phyloP scores from a whole-genome alignment of 2,888 invertebrate species.

The Buathra laborator region DNA sequence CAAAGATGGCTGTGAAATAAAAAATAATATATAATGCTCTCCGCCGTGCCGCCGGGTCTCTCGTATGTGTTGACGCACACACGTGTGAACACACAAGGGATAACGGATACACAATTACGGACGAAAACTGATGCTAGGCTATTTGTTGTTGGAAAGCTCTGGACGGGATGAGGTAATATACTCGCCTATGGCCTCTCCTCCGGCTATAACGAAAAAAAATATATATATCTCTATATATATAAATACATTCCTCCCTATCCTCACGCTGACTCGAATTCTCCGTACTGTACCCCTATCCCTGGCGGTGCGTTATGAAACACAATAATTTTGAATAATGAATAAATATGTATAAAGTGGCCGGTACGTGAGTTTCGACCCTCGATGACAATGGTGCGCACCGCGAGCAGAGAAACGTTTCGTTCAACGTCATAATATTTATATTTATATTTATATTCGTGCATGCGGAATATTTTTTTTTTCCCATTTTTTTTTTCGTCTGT shows the following conservation, averaged over 20 bases:
- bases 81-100: slow-evolving; percentile 1
- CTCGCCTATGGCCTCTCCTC: slow-evolving; percentile 9
- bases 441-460: slow-evolving; percentile 57
- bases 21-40: slow-evolving; percentile 1
- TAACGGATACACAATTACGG: slow-evolving; percentile 37
- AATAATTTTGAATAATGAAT: slow-evolving; percentile 65
- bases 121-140: slow-evolving; percentile 43
- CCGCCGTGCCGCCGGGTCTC: background rate
- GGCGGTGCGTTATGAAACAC: slow-evolving; percentile 55
- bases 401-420: slow-evolving; percentile 49
- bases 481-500: slow-evolving; percentile 28
- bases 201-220: slow-evolving; percentile 40
- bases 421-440: slow-evolving; percentile 60
- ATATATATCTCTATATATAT: background rate
- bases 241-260: slow-evolving; percentile 27
- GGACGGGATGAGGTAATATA: slow-evolving; percentile 21
- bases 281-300: slow-evolving; percentile 19
- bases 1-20: slow-evolving; percentile 26
- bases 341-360: slow-evolving; percentile 59
- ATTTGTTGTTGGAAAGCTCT: slow-evolving; percentile 29
- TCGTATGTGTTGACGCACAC: background rate
- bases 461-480: slow-evolving; percentile 1
- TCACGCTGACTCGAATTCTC: background rate
- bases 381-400: slow-evolving; percentile 55
- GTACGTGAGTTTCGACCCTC: slow-evolving; percentile 20